phyloP scores from a whole-genome alignment of 2,888 invertebrate genomes.

The Temnothorax unifasciatus region DNA sequence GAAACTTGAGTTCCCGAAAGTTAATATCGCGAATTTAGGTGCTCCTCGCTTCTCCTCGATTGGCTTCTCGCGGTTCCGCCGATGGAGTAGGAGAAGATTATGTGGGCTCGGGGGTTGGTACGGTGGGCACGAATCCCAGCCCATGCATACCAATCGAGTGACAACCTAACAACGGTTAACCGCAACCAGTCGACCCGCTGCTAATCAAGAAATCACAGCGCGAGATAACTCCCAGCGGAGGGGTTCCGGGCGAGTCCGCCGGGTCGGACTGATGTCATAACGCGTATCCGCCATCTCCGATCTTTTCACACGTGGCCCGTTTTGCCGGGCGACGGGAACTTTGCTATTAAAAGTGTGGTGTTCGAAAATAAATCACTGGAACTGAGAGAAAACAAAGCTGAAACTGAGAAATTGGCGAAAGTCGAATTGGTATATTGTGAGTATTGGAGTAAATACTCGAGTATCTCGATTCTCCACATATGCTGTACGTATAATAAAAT shows the following conservation, averaged over 20 bases:
- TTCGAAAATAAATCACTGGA: conserved; percentile 4
- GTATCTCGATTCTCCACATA: background rate
- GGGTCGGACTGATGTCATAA: conserved; percentile 66
- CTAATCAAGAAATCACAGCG: conserved; percentile 86
- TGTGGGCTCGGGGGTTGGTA: conserved; percentile 68
- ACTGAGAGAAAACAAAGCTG: background rate
- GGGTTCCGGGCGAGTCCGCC: conserved; percentile 58
- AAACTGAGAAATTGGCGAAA: background rate
- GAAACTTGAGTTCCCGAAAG: conserved; percentile 21
- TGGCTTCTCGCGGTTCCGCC: conserved; percentile 31
- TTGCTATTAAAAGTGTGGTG: background rate
- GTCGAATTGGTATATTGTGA: background rate
- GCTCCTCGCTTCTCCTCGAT: conserved; percentile 29
- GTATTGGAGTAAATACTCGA: background rate
- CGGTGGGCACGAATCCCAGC: conserved; percentile 83
- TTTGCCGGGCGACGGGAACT: conserved; percentile 19
- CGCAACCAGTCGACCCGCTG: conserved; percentile 85
- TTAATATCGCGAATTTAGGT: conserved; percentile 37
- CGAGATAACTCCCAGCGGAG: conserved; percentile 83
- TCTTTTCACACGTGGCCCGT: conserved; percentile 41
- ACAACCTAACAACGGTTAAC: conserved; percentile 86
- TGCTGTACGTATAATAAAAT: background rate
- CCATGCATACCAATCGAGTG: conserved; percentile 86
- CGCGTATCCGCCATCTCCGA: conserved; percentile 54
- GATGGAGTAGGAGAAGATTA: conserved; percentile 65